A percentile compares a stretch with the other conserved stretches of the same genome.
These are phyloP conservation scores for Calypte anna DNA, from an alignment of 2,113 vertebrate genomes.

Conservation along the genomic window DNA sequence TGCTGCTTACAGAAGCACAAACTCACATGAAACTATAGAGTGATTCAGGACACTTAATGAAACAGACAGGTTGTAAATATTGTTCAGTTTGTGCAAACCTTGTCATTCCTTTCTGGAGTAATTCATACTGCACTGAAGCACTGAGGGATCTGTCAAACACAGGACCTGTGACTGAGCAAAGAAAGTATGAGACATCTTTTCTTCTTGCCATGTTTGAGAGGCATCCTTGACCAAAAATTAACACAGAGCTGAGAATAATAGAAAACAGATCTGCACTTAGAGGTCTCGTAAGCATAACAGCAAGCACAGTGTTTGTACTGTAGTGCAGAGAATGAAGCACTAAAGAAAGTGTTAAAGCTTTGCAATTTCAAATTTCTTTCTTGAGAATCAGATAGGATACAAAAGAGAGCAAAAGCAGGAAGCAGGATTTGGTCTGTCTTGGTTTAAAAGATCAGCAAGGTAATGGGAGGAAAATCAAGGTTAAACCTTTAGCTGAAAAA, in stretches of 20 bases:
- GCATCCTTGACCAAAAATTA: not conserved
- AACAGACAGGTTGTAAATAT: not conserved
- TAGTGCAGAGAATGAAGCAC: not conserved
- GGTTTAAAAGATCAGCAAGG: not conserved
- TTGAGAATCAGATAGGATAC: not conserved
- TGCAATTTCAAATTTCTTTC: not conserved
- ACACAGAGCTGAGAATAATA: not conserved
- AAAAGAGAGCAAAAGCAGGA: not conserved
- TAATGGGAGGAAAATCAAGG: not conserved
- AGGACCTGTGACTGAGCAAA: not conserved
- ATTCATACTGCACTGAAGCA: not conserved
- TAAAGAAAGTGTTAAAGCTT: not conserved
- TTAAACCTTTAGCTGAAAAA: not conserved
- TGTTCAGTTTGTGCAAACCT: not conserved
- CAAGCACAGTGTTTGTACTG: not conserved
- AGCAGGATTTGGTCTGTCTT: not conserved
- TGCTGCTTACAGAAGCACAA: not conserved
- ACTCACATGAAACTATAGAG: not conserved
- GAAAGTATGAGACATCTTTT: not conserved
- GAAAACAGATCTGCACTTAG: not conserved
- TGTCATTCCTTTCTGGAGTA: not conserved
- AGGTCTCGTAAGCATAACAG: not conserved
- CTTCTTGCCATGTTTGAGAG: not conserved
- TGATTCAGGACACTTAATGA: not conserved
- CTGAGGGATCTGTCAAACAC: not conserved